Conservation (phyloP, 2,113 vertebrate species). For the Ageneiosus marmoratus region DNA sequence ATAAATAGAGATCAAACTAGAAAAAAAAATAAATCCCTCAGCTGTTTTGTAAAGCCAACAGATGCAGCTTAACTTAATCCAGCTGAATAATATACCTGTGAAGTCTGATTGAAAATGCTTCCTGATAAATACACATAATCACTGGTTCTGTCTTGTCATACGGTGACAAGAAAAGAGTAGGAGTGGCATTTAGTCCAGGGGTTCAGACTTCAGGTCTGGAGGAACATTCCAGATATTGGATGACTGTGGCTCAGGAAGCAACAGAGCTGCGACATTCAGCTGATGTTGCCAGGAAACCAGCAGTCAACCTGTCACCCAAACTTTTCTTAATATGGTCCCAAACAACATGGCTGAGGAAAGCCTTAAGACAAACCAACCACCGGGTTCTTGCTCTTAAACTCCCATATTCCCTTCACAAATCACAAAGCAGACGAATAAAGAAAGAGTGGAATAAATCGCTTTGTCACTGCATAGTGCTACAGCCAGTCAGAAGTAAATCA, state of each 20-base stretch:
- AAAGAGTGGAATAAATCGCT: background rate
- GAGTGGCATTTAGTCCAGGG: conserved; percentile 12
- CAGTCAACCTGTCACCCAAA: conserved; percentile 32
- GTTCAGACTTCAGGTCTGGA: conserved; percentile 19
- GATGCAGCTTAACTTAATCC: background rate
- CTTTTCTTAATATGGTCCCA: conserved; percentile 2
- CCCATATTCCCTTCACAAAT: background rate
- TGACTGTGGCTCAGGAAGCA: background rate
- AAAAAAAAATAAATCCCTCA: too few relatives aligned
- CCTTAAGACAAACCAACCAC: background rate
- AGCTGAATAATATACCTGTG: too few relatives aligned
- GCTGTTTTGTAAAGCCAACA: background rate
- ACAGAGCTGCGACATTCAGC: conserved; percentile 6
- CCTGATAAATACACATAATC: background rate
- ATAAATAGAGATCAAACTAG: background rate
- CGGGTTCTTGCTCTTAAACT: background rate
- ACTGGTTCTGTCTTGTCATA: too few relatives aligned
- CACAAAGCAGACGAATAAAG: background rate
- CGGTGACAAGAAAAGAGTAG: background rate
- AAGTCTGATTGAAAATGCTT: background rate
- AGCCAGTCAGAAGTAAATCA: background rate
- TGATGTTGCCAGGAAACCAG: conserved; percentile 46
- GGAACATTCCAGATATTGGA: conserved; percentile 32
- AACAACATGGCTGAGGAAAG: background rate
- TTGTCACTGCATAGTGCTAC: background rate